Conservation (phyloP, 2,888 invertebrate genomes). For the Aromia moschata region DNA sequence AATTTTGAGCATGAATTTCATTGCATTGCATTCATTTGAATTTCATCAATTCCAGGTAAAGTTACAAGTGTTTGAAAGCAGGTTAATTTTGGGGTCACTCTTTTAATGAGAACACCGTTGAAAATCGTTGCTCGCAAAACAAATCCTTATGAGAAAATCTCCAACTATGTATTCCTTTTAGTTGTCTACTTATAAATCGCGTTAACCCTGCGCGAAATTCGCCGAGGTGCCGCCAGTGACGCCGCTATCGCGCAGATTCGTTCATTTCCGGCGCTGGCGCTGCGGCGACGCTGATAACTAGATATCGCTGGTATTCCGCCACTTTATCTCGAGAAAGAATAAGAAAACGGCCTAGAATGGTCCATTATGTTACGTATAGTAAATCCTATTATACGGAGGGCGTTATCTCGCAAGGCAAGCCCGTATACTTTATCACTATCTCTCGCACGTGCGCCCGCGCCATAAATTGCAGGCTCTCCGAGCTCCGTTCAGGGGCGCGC, state of each 20-base stretch:
- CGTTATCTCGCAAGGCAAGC: conserved; percentile 62
- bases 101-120: too few relatives aligned
- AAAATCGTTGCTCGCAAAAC: too few relatives aligned
- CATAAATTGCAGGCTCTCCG: conserved; percentile 57
- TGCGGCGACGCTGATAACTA: conserved; percentile 64
- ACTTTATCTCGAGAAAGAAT: conserved; percentile 65
- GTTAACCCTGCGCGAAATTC: too few relatives aligned
- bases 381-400: conserved; percentile 65
- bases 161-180: too few relatives aligned
- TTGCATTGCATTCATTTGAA: too few relatives aligned
- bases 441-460: conserved; percentile 60
- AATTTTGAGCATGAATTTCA: too few relatives aligned
- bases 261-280: conserved; percentile 63
- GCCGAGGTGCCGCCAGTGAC: too few relatives aligned
- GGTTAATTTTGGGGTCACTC: too few relatives aligned
- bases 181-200: too few relatives aligned
- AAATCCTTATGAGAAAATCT: too few relatives aligned
- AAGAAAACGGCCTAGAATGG: conserved; percentile 65
- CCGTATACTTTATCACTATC: conserved; percentile 62
- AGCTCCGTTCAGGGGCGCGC: conserved; percentile 20
- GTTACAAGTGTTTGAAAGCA: too few relatives aligned
- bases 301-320: conserved; percentile 64
- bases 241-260: conserved; percentile 63
- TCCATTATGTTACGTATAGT: conserved; percentile 65
- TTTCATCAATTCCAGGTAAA: too few relatives aligned